phyloP scores from a whole-genome alignment of 2,888 invertebrate species.

The Microctonus aethiopoides region DNA sequence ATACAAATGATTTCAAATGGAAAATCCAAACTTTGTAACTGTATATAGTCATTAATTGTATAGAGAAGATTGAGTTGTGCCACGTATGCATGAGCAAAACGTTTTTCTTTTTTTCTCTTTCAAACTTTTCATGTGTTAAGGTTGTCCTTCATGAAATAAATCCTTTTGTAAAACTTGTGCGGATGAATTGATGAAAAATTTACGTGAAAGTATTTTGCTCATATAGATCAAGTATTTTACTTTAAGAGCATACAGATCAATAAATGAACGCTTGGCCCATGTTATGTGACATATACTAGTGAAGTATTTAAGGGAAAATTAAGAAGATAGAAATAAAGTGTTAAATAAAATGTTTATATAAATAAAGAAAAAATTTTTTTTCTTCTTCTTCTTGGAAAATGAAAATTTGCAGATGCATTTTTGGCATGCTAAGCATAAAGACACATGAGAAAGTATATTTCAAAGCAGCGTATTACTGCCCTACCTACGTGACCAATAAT shows the following conservation, averaged over 20 bases:
- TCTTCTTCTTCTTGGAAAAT: not conserved
- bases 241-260: not conserved
- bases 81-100: slow-evolving; percentile 12
- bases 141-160: not conserved
- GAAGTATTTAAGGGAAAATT: slow-evolving; percentile 4
- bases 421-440: slow-evolving; percentile 30
- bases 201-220: slow-evolving; percentile 9
- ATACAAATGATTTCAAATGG: slow-evolving; percentile 30
- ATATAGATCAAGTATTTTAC: too few relatives aligned
- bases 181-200: slow-evolving; percentile 6
- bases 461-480: slow-evolving; percentile 5
- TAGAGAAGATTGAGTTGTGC: not conserved
- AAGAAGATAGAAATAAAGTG: not conserved
- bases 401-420: slow-evolving; percentile 25
- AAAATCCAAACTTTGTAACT: not conserved
- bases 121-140: not conserved
- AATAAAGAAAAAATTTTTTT: not conserved
- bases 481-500: slow-evolving; percentile 13
- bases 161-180: not conserved
- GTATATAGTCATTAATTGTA: not conserved
- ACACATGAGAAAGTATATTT: slow-evolving; percentile 5
- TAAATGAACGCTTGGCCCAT: slow-evolving; percentile 8
- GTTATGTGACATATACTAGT: not conserved
- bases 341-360: not conserved
- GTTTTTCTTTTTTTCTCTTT: not conserved